Evolutionary conservation across 2,888 invertebrate genomes (phyloP).

Genomic region (Amiota minor): DNA sequence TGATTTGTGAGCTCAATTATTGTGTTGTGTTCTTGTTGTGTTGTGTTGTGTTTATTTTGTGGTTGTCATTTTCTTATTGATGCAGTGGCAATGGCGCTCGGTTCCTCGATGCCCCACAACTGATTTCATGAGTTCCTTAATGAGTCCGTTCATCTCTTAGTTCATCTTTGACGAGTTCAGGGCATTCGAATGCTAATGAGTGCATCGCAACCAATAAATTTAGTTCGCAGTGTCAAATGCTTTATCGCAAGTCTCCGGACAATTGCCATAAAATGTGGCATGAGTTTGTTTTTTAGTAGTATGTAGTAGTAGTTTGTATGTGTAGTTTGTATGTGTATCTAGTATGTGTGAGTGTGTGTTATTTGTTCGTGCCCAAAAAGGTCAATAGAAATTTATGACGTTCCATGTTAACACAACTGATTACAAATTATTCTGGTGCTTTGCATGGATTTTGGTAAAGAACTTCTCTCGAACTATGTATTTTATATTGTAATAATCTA

Average conservation of each 20-base stretch:
- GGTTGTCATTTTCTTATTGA: constrained; percentile 68
- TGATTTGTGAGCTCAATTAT: constrained; percentile 68
- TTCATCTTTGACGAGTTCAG: constrained; percentile 18
- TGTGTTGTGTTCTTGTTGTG: constrained; percentile 50
- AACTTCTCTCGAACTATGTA: neutral
- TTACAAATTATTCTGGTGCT: constrained; percentile 57
- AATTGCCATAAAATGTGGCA: constrained; percentile 43
- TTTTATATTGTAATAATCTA: too few relatives aligned
- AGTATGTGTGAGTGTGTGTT: constrained; percentile 13
- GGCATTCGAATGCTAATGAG: constrained; percentile 67
- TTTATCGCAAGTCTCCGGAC: constrained; percentile 63
- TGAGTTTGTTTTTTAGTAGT: constrained; percentile 2
- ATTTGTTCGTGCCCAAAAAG: constrained; percentile 46
- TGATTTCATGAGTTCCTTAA: constrained; percentile 44
- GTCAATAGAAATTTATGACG: constrained; percentile 63
- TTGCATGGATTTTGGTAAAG: neutral
- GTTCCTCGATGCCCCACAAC: neutral
- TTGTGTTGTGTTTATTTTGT: constrained; percentile 58
- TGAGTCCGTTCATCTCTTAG: constrained; percentile 55
- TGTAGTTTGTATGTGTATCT: neutral
- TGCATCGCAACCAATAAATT: constrained; percentile 68
- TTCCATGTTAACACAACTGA: constrained; percentile 64
- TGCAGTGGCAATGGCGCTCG: constrained; percentile 56
- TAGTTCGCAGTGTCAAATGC: constrained; percentile 60
- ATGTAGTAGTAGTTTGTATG: neutral